Evolutionary conservation across 2,797 vertebrate genomes (phyloP).

Genomic region (Crenuchus spilurus): DNA sequence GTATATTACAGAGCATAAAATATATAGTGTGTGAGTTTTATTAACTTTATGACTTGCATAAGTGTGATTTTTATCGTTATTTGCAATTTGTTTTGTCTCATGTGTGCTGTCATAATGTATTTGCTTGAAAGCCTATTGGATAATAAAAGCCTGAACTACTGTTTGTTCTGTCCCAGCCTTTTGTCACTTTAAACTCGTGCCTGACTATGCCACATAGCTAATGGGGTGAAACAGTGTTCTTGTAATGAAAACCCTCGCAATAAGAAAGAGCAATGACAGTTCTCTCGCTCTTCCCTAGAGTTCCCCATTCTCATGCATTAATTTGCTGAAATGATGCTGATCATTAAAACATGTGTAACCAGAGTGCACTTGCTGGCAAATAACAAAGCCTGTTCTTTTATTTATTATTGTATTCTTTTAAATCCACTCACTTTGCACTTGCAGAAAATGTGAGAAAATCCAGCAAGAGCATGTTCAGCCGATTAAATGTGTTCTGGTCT

Average conservation of each 20-base stretch:
- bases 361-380: not conserved
- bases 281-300: not conserved
- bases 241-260: not conserved
- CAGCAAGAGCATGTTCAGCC: not conserved
- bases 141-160: not conserved
- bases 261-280: conserved; percentile 2
- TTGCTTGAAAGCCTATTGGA: not conserved
- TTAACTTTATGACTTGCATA: not conserved
- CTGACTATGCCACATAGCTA: not conserved
- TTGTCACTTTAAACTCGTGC: not conserved
- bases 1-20: no score
- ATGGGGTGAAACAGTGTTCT: not conserved
- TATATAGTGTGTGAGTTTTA: not conserved
- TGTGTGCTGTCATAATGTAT: not conserved
- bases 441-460: not conserved
- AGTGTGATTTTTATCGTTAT: not conserved
- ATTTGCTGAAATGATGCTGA: not conserved
- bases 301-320: no score
- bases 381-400: not conserved
- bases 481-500: not conserved
- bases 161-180: not conserved
- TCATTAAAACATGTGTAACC: conserved; percentile 2
- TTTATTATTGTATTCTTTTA: not conserved
- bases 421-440: not conserved
- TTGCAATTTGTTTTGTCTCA: not conserved